These are phyloP conservation scores for Hyles euphorbiae DNA, from an alignment of 1,140 invertebrate genomes.

Conservation along the genomic window DNA sequence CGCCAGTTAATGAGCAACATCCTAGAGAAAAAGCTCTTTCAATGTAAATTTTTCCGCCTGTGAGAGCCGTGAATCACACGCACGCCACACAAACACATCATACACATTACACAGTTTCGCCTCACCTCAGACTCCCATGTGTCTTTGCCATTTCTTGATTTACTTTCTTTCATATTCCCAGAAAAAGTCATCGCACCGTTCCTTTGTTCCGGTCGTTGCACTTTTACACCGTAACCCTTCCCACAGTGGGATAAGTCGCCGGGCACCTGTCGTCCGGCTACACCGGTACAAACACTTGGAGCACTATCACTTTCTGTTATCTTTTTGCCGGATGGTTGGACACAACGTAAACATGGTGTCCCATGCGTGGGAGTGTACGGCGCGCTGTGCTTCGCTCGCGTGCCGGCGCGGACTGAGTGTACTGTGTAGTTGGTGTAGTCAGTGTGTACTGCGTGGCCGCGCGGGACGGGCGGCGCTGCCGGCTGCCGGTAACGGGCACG, in stretches of 20 bases:
- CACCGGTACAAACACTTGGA: constrained; percentile 1
- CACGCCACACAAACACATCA: constrained; percentile 28
- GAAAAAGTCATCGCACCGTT: constrained; percentile 56
- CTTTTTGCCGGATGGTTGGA: constrained; percentile 35
- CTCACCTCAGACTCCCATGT: constrained; percentile 68
- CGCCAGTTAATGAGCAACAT: constrained; percentile 44
- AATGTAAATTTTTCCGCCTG: constrained; percentile 31
- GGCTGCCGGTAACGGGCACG: constrained; percentile 52
- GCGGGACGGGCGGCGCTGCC: constrained; percentile 8
- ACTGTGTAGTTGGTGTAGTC: background rate
- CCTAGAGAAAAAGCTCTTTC: constrained; percentile 19
- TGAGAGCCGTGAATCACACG: constrained; percentile 31
- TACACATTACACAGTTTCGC: constrained; percentile 25
- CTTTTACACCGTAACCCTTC: constrained; percentile 34
- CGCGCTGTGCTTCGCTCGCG: constrained; percentile 12
- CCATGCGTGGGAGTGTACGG: constrained; percentile 13
- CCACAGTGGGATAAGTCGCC: background rate
- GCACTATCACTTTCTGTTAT: constrained; percentile 60
- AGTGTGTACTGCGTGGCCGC: constrained; percentile 19
- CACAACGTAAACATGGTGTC: constrained; percentile 43
- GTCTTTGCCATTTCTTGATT: constrained; percentile 55
- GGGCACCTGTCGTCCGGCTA: background rate
- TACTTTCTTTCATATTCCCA: constrained; percentile 65
- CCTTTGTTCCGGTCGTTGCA: constrained; percentile 43
- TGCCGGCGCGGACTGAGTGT: constrained; percentile 21